Conservation (phyloP, 2,888 invertebrate genomes). For the Ophion slaviceki region DNA sequence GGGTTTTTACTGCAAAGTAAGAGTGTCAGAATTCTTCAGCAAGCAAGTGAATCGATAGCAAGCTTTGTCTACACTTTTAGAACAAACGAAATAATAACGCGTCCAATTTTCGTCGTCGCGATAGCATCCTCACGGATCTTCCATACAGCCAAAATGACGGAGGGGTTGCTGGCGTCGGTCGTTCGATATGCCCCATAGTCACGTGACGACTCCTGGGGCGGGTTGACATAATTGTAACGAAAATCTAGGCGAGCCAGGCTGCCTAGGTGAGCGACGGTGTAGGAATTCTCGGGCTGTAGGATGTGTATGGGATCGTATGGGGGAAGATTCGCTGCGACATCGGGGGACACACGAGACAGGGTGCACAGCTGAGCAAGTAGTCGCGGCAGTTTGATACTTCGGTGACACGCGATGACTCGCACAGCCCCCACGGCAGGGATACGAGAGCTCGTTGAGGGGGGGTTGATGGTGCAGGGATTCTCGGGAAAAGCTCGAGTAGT, state of each 20-base stretch:
- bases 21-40: no score
- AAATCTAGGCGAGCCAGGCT: conserved; percentile 13
- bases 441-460: conserved; percentile 14
- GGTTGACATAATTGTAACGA: conserved; percentile 10
- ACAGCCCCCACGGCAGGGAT: conserved; percentile 8
- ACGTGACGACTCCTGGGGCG: conserved; percentile 5
- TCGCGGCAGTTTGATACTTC: conserved; percentile 26
- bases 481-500: conserved; percentile 16
- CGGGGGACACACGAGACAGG: conserved; percentile 8
- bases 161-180: neutral
- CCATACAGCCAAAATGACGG: neutral
- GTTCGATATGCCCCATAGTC: conserved; percentile 6
- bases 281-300: neutral
- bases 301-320: neutral
- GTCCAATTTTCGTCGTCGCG: no score
- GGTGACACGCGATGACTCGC: conserved; percentile 27
- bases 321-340: neutral
- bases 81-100: no score
- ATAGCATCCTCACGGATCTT: no score
- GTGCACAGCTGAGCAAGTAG: conserved; percentile 18
- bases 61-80: no score
- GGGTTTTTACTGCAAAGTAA: no score
- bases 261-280: conserved; percentile 1
- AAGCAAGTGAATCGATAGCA: no score
- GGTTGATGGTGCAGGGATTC: conserved; percentile 23